Evolutionary conservation across 2,888 invertebrate genomes (phyloP).

Genomic region (Lamproptera curius): DNA sequence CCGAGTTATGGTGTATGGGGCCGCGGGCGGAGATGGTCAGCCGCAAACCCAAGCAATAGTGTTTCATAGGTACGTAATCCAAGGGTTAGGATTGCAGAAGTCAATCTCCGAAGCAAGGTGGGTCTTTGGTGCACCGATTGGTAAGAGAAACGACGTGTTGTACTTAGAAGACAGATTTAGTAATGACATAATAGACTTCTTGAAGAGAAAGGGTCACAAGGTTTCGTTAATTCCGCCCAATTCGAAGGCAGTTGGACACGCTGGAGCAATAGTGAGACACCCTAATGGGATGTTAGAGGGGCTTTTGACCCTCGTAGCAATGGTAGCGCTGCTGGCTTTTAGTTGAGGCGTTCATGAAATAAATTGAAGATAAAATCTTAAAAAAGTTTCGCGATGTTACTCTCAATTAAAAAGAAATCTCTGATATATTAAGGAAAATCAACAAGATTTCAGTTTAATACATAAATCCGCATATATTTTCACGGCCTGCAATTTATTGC

Average conservation of each 20-base stretch:
- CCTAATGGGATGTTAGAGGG: conserved; percentile 53
- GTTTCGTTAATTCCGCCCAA: conserved; percentile 42
- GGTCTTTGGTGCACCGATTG: conserved; percentile 48
- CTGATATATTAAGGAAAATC: too few species aligned
- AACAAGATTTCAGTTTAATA: too few species aligned
- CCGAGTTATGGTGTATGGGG: conserved; percentile 59
- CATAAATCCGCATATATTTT: too few species aligned
- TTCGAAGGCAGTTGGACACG: conserved; percentile 50
- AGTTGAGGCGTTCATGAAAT: too few species aligned
- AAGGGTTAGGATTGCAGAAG: conserved; percentile 48
- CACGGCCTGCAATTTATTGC: too few species aligned
- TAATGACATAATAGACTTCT: conserved; percentile 45
- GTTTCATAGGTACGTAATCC: conserved; percentile 64
- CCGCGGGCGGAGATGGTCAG: conserved; percentile 65
- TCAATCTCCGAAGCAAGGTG: conserved; percentile 56
- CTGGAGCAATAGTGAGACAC: conserved; percentile 58
- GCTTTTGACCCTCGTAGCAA: conserved; percentile 60
- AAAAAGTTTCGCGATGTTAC: too few species aligned
- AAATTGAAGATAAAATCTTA: too few species aligned
- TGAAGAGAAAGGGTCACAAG: conserved; percentile 51
- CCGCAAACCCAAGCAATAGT: conserved; percentile 64
- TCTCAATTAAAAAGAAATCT: too few species aligned
- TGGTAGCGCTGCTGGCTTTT: conserved; percentile 63
- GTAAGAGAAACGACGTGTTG: conserved; percentile 36
- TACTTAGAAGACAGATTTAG: conserved; percentile 54